Evolutionary conservation across 1,140 invertebrate genomes (phyloP), one percentile per base, ranked within the genome.

Genomic region (Musca domestica): DNA sequence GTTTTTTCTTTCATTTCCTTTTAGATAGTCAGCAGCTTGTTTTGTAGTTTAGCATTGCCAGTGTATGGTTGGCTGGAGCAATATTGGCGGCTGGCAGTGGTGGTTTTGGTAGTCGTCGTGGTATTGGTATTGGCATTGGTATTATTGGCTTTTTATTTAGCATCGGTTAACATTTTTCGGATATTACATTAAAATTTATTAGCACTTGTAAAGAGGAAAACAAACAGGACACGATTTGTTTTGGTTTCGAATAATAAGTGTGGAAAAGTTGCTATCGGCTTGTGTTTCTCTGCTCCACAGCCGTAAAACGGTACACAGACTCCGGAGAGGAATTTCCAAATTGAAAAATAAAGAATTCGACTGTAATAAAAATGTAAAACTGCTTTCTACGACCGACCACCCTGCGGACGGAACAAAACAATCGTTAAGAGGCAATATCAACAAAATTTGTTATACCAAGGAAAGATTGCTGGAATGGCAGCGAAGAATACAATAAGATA

Each of bases 131-230:
- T 61, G 27, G 56, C 15, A 9, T 10, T 61, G 27, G 15, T 20
- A 34, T 34, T 61, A 61, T 41, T 41, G 48, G 27, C 56, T 30
- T 61, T 61, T 61, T 61, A 15, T 58, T 58, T 15, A 27, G 56
- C 56, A 34, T 34, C 34, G 56, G 56, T 61, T 61, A 61, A 61
- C 56, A 61, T 61, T 61, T 61, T 61, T 41, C 56, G 56, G 56
- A 61, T 34, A 61, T 61, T 61, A 61, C 56, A 61, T 61, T 61
- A 61, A 61, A 61, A 61, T 61, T 61, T 61, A 61, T 61, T 61
- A 61, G 27, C 56, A 61, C 56, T 61, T 61, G 56, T 34, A 61
- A 30, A 61, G 30, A 61, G 56, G 56, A 61, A 61, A 61, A 61
- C 56, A 61, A 61, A 61, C 27, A 61, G 56, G 56, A 61, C 56